Base-by-base conservation (phyloP, 35 echinoderm and acorn worm species). In the Apostichopus californicus region DNA sequence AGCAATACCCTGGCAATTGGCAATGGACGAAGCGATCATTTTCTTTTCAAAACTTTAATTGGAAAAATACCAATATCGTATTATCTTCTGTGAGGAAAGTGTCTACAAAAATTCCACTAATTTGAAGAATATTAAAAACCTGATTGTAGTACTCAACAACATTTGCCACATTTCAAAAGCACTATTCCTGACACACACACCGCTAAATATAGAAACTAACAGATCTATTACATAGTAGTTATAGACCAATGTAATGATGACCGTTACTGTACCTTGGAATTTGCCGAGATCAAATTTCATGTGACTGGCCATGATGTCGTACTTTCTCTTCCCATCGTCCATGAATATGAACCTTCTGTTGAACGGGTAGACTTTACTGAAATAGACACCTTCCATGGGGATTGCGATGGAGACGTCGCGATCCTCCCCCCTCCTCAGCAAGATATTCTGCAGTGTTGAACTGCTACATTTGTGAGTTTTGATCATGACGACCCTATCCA, bases 381-480 rank as follows among this genome's bases (percentile, higher is more conserved):
- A 73, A 78, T 98, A 98, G 6, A 94, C 90, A 5, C 95, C 93
- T 8, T 87, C 80, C 75, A 52, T 79, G 5, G 97, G 97, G 15
- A 98, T 56, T n/a, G 93, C 93, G 78, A 98, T 92, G 7, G 87
- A 88, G 21, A 96, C 17, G 70, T 98, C 91, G 71, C 91, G 63
- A 18, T 96, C 90, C 54, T 98, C 97, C 65, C 90, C 97, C 87
- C 92, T 96, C 14, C 97, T 86, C 68, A 92, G 92, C 26, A 98
- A 20, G 46, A 98, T 98, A 80, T 98, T 98, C 88, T 98, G 97
- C 71, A 98, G 78, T 3, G 97, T 98, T 4, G 94, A 96, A 23
- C 97, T 98, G 65, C 95, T 94, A 78, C 97, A 96, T 73, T 98
- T 98, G 92, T 98, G 97, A 0, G 97, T 98, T 75, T 98, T 98